Base-by-base conservation (phyloP, 2,888 invertebrate species). In the Prenolepis imparis region DNA sequence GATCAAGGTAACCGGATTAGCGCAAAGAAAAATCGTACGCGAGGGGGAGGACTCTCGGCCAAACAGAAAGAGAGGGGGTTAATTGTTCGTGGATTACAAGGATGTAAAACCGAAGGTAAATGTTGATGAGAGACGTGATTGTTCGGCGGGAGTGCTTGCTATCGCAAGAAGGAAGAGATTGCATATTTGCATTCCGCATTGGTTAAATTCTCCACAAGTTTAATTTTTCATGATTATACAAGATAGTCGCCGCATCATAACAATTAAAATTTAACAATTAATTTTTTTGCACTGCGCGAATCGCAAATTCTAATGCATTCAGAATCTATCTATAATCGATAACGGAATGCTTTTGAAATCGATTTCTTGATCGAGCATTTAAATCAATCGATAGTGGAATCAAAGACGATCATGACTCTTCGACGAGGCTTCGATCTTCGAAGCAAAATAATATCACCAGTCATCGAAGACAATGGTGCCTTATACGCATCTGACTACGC, bases 1-100 rank as follows among this genome's bases (percentile, higher is more conserved):
- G 91, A 91, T 90, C 90, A 81, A 86, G 86, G 84, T 90, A 91
- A 90, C 81, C 72, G 55, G 86, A 86, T 89, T 89, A 91, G 80
- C 83, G 81, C 74, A 82, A 84, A 82, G 82, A 87, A 87, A 86
- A 87, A 87, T 85, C 84, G 81, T 63, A 66, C 61, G 55, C 32
- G 41, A 24, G 48, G 73, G 28, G 15, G 4, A 28, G 39, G 11
- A 18, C 52, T 12, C 44, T 41, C 61, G n/a, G 18, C 12, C 24
- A 48, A 72, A 72, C 8, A 52, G 9, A n/a, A 39, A 32, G 21
- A 12, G 74, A 44, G 66, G 74, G 39, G 48, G 24, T 66, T 78
- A 78, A 78, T 78, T 78, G 70, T 48, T 41, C 41, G 70, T 41
- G 21, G 44, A 68, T 78, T 78, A 59, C 78, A 78, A 78, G 57